Evolutionary conservation across 2,113 vertebrate species (phyloP).

Genomic region (Thunnus maccoyii): DNA sequence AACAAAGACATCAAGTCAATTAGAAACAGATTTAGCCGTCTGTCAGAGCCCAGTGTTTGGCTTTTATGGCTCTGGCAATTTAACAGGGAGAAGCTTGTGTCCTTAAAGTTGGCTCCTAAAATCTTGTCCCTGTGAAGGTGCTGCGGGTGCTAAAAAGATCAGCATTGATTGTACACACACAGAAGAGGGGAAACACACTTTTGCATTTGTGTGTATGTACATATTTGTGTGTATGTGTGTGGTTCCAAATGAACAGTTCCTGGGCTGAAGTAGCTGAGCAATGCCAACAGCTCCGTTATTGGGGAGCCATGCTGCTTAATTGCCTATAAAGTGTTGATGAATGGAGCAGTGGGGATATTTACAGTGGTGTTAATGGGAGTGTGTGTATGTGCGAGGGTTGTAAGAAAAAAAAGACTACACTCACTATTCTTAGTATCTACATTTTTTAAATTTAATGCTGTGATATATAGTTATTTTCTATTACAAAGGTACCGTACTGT

Average conservation of each 20-base stretch:
- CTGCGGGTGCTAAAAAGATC: constrained; percentile 30
- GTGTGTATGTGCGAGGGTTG: not conserved
- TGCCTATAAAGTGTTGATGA: constrained; percentile 78
- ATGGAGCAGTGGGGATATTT: constrained; percentile 68
- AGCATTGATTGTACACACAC: constrained; percentile 11
- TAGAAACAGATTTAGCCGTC: constrained; percentile 51
- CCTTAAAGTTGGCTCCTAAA: constrained; percentile 29
- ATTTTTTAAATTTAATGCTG: constrained; percentile 27
- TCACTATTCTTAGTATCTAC: constrained; percentile 28
- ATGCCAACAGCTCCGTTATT: constrained; percentile 46
- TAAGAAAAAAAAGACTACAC: constrained; percentile 6
- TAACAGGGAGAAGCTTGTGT: constrained; percentile 22
- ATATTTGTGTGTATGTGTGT: constrained; percentile 12
- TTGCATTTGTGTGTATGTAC: constrained; percentile 7
- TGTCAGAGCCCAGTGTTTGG: constrained; percentile 27
- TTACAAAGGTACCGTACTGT: not conserved
- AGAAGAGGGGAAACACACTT: not conserved
- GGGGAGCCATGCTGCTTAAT: constrained; percentile 73
- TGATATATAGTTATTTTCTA: constrained; percentile 14
- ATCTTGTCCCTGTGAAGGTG: constrained; percentile 38
- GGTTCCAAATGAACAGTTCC: constrained; percentile 17
- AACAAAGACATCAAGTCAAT: constrained; percentile 57
- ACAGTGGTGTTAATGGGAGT: constrained; percentile 67
- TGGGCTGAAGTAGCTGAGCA: constrained; percentile 23
- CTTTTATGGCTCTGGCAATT: constrained; percentile 50